A percentile compares a stretch with the other conserved stretches of the same genome.
Conservation (phyloP, 2,113 vertebrate species). For the Ovis aries region ARS-UI_Ramb_v3.0 NC_056069.1:26250001-26250500, state of each 20-base stretch:
- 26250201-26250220: not conserved
- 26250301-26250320: not conserved
- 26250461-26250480: not conserved
- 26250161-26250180: not conserved
- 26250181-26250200: not conserved
- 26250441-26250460: not conserved
- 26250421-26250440: not conserved
- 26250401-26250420: not conserved
- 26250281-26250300: not conserved
- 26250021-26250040: not conserved
- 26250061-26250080: not conserved
- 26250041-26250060: not conserved
- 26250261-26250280: not conserved
- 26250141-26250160: not conserved
- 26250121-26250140: not conserved
- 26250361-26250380: not conserved
- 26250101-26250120: not conserved
- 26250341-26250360: not conserved
- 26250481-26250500: not conserved
- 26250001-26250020: not conserved
- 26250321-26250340: not conserved
- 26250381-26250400: not conserved
- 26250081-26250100: not conserved
- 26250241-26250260: not conserved
- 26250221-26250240: not conserved